phyloP scores from a whole-genome alignment of 1,140 invertebrate genomes.

The Hycleus phaleratus region DNA sequence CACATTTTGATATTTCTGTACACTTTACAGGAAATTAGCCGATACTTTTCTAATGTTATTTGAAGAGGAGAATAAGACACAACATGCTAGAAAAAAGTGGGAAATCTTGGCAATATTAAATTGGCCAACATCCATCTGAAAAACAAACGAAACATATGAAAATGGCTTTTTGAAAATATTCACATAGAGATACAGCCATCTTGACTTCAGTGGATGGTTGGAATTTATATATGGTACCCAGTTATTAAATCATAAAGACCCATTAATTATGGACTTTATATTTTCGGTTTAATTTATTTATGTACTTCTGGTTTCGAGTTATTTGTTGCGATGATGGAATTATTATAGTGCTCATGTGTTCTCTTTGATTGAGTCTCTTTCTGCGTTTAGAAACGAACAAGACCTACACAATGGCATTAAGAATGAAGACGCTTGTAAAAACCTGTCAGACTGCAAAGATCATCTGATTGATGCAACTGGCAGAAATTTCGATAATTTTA shows the following conservation, averaged over 20 bases:
- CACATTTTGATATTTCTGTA: slow-evolving; percentile 19
- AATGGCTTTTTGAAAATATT: background rate
- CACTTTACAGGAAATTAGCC: slow-evolving; percentile 2
- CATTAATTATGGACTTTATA: slow-evolving; percentile 25
- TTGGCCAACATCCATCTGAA: slow-evolving; percentile 22
- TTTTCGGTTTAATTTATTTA: slow-evolving; percentile 21
- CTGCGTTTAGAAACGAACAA: too few relatives aligned
- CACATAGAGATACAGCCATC: slow-evolving; percentile 9
- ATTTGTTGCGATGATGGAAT: slow-evolving; percentile 17
- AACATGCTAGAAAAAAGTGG: background rate
- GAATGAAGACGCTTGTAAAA: too few relatives aligned
- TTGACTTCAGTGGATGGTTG: slow-evolving; percentile 13
- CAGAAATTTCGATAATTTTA: too few relatives aligned
- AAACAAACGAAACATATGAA: slow-evolving; percentile 1
- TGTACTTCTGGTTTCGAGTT: slow-evolving; percentile 12
- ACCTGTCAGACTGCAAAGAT: too few relatives aligned
- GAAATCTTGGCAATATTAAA: background rate
- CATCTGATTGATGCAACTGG: too few relatives aligned
- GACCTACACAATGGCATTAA: too few relatives aligned
- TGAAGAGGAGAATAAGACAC: too few relatives aligned
- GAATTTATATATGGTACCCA: slow-evolving; percentile 24
- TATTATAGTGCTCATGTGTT: background rate
- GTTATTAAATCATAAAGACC: slow-evolving; percentile 26
- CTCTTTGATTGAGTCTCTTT: too few relatives aligned
- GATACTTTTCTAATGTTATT: background rate